Percentiles rank a stretch among this genome's conserved stretches.
Evolutionary conservation across 2,888 invertebrate species (phyloP).

Genomic region (Calliphora vomitoria): DNA sequence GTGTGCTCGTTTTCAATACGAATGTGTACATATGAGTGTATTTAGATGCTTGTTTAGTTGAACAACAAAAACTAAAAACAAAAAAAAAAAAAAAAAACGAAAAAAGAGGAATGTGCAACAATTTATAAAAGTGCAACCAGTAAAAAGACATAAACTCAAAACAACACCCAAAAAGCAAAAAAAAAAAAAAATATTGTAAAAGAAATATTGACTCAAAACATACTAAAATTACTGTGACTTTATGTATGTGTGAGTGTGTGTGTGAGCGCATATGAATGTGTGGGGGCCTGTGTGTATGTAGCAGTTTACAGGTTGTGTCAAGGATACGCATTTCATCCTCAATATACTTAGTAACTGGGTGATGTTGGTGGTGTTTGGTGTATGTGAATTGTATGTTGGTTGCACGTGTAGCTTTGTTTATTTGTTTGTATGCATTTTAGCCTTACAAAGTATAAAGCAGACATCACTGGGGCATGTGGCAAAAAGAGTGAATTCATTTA

Average conservation of each 20-base stretch:
- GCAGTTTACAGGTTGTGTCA: slow-evolving; percentile 69
- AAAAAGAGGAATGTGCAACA: slow-evolving; percentile 68
- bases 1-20: slow-evolving; percentile 1
- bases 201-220: slow-evolving; percentile 67
- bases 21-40: not conserved
- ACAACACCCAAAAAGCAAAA: slow-evolving; percentile 57
- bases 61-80: slow-evolving; percentile 12
- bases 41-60: slow-evolving; percentile 44
- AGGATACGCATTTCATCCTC: slow-evolving; percentile 70
- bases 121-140: slow-evolving; percentile 72
- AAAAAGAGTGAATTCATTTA: slow-evolving; percentile 3
- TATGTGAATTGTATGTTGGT: not conserved
- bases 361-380: slow-evolving; percentile 37
- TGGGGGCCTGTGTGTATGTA: not conserved
- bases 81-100: too few species aligned
- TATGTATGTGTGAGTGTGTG: not conserved
- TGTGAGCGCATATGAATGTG: too few species aligned
- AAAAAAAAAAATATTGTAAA: slow-evolving; percentile 23
- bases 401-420: not conserved
- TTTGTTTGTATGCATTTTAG: slow-evolving; percentile 28
- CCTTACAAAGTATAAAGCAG: slow-evolving; percentile 27
- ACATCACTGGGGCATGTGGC: slow-evolving; percentile 3
- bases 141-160: slow-evolving; percentile 68
- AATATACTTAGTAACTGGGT: slow-evolving; percentile 63
- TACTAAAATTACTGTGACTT: slow-evolving; percentile 56